Base-by-base conservation (phyloP, 2,113 vertebrate species). In the Paralichthys olivaceus region DNA sequence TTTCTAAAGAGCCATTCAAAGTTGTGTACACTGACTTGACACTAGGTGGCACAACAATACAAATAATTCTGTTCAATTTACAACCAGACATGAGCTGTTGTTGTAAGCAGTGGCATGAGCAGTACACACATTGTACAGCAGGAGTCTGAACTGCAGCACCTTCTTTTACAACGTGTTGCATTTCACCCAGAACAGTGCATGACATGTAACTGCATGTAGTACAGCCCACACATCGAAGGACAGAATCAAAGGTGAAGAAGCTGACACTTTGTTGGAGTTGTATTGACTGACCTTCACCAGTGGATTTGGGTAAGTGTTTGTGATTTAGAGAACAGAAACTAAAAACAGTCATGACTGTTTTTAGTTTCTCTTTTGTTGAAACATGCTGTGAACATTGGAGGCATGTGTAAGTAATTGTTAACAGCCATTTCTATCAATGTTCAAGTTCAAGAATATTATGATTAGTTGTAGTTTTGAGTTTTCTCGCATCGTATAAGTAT, bases 251-350 rank as follows among this genome's bases (percentile, higher is more conserved):
- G 7, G 23, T 23, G 26, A 1, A 20, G 25, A 6, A 32, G 37
- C 12, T 40, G 37, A 40, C 37, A 13, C 11, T 3, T 13, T 40
- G 37, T 40, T 12, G 20, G 20, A 6, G 20, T 40, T 64, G 26
- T 26, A 47, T 66, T 57, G 1, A 19, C 34, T 23, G 13, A n/a
- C 6, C 2, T 61, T 40, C 6, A 23, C 23, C n/a, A 6, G 23
- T 40, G 29, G 37, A 72, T 74, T 65, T 49, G 5, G 79, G 84
- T 90, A 79, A 88, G 89, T 68, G 37, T 69, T n/a, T n/a, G n/a
- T n/a, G n/a, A n/a, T n/a, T n/a, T n/a, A n/a, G n/a, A n/a, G n/a
- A n/a, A n/a, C 20, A 26, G 2, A 7, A 51, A 23, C 14, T 54
- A 19, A 61, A 47, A 67, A 49, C n/a, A 59, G 34, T 4, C 14